These are phyloP conservation scores for Mus pahari DNA, from an alignment of 2,113 vertebrate species.

Conservation along the genomic window DNA sequence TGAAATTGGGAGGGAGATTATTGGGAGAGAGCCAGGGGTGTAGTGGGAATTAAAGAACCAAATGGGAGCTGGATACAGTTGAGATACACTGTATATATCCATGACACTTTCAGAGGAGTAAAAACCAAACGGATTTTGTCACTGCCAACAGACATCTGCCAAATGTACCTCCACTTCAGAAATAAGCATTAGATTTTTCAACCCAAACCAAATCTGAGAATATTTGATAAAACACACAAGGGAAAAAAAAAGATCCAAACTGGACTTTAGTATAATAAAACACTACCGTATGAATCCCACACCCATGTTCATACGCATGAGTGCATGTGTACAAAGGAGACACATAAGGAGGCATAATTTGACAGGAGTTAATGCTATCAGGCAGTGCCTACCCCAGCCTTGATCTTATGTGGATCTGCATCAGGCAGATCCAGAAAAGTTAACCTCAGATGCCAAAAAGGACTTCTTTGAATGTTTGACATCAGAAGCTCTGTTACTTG, in stretches of 20 bases:
- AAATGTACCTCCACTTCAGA: slow-evolving; percentile 31
- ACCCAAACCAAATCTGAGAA: not conserved
- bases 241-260: not conserved
- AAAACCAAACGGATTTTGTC: not conserved
- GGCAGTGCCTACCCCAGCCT: not conserved
- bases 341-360: slow-evolving; percentile 27
- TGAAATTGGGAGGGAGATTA: not conserved
- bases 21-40: too few relatives aligned
- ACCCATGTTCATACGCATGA: not conserved
- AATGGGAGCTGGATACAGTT: too few relatives aligned
- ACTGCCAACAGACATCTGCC: not conserved
- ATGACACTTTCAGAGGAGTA: not conserved
- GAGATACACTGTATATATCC: not conserved
- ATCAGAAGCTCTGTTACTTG: slow-evolving; percentile 50
- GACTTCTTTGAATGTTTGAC: slow-evolving; percentile 57
- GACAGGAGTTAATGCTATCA: slow-evolving; percentile 49
- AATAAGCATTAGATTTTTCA: slow-evolving; percentile 55
- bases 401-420: not conserved
- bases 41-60: too few relatives aligned
- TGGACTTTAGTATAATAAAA: slow-evolving; percentile 13
- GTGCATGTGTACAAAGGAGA: not conserved
- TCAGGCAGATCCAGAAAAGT: slow-evolving; percentile 36
- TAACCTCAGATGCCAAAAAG: slow-evolving; percentile 68
- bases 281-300: not conserved
- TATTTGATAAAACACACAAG: not conserved